Conservation (phyloP, 2,888 invertebrate genomes). For the Hoplodrina ambigua region DNA sequence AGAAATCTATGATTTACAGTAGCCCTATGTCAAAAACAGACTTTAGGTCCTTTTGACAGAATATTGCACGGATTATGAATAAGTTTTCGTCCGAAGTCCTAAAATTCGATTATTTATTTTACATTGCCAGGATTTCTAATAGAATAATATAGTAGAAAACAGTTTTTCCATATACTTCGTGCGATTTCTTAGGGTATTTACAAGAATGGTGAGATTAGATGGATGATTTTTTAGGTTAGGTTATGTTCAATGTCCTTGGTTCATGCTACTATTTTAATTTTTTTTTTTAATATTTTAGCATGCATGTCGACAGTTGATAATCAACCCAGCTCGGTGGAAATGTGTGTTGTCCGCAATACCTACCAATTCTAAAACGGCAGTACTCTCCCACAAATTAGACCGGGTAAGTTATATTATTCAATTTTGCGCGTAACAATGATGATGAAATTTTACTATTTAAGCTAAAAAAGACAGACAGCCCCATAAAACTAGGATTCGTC, state of each 20-base stretch:
- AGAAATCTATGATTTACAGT: constrained; percentile 1
- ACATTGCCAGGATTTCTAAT: constrained; percentile 64
- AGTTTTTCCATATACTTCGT: constrained; percentile 55
- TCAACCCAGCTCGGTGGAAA: constrained; percentile 87
- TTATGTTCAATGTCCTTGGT: constrained; percentile 77
- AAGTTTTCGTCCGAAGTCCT: constrained; percentile 74
- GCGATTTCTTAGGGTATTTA: constrained; percentile 60
- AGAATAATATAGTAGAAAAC: constrained; percentile 57
- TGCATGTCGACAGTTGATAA: constrained; percentile 85
- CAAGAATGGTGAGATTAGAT: constrained; percentile 73
- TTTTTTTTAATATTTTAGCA: constrained; percentile 76
- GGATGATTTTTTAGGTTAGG: constrained; percentile 71
- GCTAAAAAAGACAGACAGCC: background rate
- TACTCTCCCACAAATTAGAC: constrained; percentile 77
- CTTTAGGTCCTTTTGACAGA: constrained; percentile 73
- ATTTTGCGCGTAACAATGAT: constrained; percentile 11
- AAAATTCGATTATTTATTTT: constrained; percentile 73
- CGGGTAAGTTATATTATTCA: constrained; percentile 72
- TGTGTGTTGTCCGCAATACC: constrained; percentile 73
- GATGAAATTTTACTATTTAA: constrained; percentile 21
- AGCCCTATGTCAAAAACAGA: constrained; percentile 33
- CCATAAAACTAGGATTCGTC: background rate
- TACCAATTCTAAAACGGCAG: constrained; percentile 79
- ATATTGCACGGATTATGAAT: constrained; percentile 77
- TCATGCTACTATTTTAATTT: constrained; percentile 54